Base-by-base conservation (phyloP, 2,888 invertebrate species). In the Stenodema calcarata region DNA sequence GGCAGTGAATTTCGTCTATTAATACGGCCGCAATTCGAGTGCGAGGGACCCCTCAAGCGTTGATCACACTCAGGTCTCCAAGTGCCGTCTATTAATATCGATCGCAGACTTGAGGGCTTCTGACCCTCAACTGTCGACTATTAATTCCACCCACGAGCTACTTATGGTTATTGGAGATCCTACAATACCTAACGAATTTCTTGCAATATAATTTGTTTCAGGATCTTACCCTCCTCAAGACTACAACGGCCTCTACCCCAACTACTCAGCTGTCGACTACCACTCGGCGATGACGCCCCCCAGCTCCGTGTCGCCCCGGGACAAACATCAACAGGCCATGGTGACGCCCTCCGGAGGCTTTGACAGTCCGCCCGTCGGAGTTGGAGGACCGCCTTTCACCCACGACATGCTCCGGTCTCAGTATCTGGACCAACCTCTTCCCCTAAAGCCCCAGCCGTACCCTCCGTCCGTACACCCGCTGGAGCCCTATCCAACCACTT, bases 281-380 rank as follows among this genome's bases (percentile, higher is more conserved):
- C 98, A 98, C 91, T 95, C 97, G 62, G 97, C 97, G 78, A 98
- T 98, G 96, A 98, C 98, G 4, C 98, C 98, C 83, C 98, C 98
- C 82, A 97, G 97, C n/a, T 98, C 98, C 3, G 98, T 98, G 0
- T 98, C 98, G 6, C 98, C 98, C 0, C 93, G 98, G 88, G 98
- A 98, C 90, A 97, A 95, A 89, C 94, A 92, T 91, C 93, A 93
- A 91, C 95, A 94, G 89, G 70, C 85, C 16, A 54, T 87, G 23
- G 76, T 83, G 69, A 70, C 80, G 16, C 83, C 69, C 18, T 75
- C 50, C 35, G 80, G 86, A 6, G 88, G 86, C 28, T 86, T 85
- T 42, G 88, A 87, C 44, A 88, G 88, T 70, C 88, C 89, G 28
- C 89, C 89, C 88, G 89, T 89, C 86, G 88, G 88, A 81, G 81